Conservation (phyloP, 2,797 vertebrate species). For the Melanotaenia boesemani region DNA sequence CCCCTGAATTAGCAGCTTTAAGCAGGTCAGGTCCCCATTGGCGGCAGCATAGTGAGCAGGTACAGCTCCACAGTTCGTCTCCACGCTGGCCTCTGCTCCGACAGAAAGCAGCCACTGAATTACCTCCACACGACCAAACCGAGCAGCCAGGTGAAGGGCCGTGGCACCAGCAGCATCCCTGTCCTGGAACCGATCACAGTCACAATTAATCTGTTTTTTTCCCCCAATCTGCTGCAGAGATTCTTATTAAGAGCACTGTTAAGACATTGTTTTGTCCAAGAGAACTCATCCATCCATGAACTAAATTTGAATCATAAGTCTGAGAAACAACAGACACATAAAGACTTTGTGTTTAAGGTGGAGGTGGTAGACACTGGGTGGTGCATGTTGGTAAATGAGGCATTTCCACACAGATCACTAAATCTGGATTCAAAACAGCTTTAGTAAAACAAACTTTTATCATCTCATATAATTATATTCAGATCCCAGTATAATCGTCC, state of each 20-base stretch:
- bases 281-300: no score
- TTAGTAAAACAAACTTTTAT: no score
- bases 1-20: constrained; percentile 83
- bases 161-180: constrained; percentile 85
- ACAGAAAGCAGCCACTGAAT: constrained; percentile 84
- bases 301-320: no score
- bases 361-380: background rate
- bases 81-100: constrained; percentile 72
- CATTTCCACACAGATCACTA: background rate
- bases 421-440: no score
- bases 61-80: constrained; percentile 85
- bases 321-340: no score
- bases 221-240: constrained; percentile 6
- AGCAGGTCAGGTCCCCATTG: constrained; percentile 85
- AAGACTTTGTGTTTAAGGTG: no score
- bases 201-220: background rate
- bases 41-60: constrained; percentile 88
- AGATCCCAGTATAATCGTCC: no score
- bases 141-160: constrained; percentile 86
- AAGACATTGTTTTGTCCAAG: background rate
- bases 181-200: constrained; percentile 71
- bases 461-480: no score
- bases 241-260: constrained; percentile 29
- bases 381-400: background rate
- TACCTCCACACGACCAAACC: constrained; percentile 82